Evolutionary conservation across 1,140 invertebrate genomes (phyloP).

Genomic region (Sminthurides bifidus): DNA sequence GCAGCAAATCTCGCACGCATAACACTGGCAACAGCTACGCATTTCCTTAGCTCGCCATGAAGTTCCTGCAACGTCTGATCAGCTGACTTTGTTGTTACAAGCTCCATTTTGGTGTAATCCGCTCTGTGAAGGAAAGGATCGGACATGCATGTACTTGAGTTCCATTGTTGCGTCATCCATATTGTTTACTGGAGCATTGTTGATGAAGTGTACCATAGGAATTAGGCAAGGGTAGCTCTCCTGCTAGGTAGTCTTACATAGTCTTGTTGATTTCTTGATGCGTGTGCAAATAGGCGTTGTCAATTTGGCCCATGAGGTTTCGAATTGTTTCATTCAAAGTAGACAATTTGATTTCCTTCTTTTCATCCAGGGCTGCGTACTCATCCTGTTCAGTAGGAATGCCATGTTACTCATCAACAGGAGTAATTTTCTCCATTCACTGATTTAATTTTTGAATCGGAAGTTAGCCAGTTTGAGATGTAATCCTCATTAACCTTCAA

Average conservation of each 20-base stretch:
- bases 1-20: slow-evolving; percentile 6
- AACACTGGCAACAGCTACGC: background rate
- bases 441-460: background rate
- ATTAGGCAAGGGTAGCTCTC: background rate
- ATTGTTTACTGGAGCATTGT: background rate
- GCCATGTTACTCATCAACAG: background rate
- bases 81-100: slow-evolving; percentile 6
- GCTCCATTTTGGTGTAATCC: slow-evolving; percentile 8
- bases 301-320: slow-evolving; percentile 9
- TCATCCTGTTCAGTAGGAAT: background rate
- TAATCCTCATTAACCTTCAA: background rate
- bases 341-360: background rate
- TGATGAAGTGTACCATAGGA: background rate
- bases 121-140: background rate
- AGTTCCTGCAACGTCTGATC: slow-evolving; percentile 7
- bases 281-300: background rate
- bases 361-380: background rate
- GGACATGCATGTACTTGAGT: background rate
- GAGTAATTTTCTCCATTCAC: slow-evolving; percentile 1
- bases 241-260: background rate
- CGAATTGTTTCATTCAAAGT: slow-evolving; percentile 11
- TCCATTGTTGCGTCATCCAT: background rate
- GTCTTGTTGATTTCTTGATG: slow-evolving; percentile 6
- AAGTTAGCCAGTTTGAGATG: background rate
- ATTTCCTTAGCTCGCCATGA: background rate